A percentile compares a stretch with the other conserved stretches of the same genome.
Conservation (phyloP, 2,797 vertebrate genomes). For the Sebastes iracundus region DNA sequence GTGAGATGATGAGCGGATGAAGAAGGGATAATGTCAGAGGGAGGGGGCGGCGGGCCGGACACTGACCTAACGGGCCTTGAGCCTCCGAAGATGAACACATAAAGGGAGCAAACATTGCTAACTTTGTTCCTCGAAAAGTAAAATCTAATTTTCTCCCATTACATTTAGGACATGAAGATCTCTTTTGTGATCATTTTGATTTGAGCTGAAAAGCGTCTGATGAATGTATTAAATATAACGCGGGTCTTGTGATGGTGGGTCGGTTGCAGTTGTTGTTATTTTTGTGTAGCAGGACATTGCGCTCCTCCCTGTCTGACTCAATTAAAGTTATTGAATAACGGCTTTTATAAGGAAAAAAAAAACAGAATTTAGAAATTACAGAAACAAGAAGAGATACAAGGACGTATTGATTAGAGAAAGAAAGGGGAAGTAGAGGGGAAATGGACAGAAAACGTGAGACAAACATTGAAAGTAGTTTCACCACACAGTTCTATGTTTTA, state of each 20-base stretch:
- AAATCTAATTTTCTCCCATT: background rate
- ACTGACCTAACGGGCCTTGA: slow-evolving; percentile 23
- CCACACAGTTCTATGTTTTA: background rate
- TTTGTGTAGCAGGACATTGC: background rate
- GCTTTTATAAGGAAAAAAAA: background rate
- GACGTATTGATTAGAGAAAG: background rate
- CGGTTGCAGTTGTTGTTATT: background rate
- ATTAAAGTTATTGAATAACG: background rate
- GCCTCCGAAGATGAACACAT: background rate
- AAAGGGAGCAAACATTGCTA: background rate
- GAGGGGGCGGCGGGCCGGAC: background rate
- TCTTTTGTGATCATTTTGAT: background rate
- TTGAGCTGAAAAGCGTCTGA: slow-evolving; percentile 9
- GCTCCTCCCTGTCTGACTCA: background rate
- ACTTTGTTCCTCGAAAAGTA: background rate
- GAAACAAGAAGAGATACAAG: background rate
- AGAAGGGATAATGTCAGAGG: slow-evolving; percentile 10
- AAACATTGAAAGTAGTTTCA: background rate
- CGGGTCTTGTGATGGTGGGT: slow-evolving; percentile 33
- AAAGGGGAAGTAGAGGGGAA: background rate
- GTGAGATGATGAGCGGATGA: slow-evolving; percentile 19
- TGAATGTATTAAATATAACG: background rate
- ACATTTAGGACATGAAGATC: background rate
- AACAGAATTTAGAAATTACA: background rate
- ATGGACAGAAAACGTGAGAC: background rate